Percentiles rank a stretch among this genome's conserved stretches.
Evolutionary conservation across 2,888 invertebrate species (phyloP).

Genomic region (Halictus ligatus): DNA sequence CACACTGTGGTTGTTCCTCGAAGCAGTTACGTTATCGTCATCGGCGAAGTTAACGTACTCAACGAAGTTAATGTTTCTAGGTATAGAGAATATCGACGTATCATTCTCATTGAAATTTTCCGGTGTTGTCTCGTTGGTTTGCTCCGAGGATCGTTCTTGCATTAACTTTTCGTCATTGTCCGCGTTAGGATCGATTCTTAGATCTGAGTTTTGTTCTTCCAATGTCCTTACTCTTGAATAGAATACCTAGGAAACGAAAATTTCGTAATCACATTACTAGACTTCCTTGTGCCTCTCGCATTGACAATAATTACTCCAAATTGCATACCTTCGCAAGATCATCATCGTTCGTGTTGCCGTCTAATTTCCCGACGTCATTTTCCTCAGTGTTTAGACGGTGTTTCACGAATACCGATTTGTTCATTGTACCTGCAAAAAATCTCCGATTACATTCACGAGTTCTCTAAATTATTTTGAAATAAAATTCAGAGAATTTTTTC

Average conservation of each 20-base stretch:
- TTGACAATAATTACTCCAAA: neutral
- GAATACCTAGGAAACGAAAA: constrained; percentile 1
- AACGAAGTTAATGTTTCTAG: constrained; percentile 13
- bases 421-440: neutral
- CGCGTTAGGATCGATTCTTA: neutral
- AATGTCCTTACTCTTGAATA: neutral
- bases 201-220: constrained; percentile 1
- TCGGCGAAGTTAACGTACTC: constrained; percentile 6
- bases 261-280: neutral
- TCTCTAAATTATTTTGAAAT: neutral
- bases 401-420: neutral
- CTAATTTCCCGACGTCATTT: neutral
- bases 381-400: neutral
- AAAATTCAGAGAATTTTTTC: neutral
- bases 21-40: neutral
- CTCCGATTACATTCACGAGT: neutral
- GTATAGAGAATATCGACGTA: neutral
- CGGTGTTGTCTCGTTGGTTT: neutral
- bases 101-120: neutral
- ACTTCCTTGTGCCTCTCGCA: neutral
- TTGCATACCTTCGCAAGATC: constrained; percentile 23
- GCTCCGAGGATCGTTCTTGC: constrained; percentile 15
- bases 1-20: neutral
- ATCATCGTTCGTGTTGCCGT: neutral
- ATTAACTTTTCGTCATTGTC: neutral